phyloP scores from a whole-genome alignment of 2,113 vertebrate species.

The Corythornis cristatus region DNA sequence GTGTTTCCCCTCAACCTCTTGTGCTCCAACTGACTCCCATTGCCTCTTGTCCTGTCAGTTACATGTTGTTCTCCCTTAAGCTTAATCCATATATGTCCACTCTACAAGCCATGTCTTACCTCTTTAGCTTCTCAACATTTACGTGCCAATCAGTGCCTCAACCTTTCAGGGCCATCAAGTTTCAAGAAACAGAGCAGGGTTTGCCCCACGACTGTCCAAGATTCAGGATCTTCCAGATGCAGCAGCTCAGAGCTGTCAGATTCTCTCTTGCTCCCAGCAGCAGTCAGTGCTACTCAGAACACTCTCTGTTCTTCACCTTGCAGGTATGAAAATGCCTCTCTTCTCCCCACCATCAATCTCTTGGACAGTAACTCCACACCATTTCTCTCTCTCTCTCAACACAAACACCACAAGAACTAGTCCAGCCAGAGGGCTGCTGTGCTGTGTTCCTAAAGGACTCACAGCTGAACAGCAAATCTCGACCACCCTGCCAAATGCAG shows the following conservation, averaged over 20 bases:
- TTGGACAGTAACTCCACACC: not conserved
- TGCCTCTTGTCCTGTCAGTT: no score
- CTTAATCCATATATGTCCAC: not conserved
- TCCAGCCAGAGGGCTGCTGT: not conserved
- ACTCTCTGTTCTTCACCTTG: not conserved
- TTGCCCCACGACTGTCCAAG: not conserved
- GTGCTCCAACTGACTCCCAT: no score
- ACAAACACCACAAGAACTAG: not conserved
- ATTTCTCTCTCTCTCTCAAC: not conserved
- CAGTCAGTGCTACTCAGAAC: not conserved
- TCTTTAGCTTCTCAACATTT: not conserved
- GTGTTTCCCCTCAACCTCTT: no score
- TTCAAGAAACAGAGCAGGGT: not conserved
- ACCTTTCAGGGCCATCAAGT: not conserved
- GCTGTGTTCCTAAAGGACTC: not conserved
- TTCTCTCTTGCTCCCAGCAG: not conserved
- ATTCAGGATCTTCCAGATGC: not conserved
- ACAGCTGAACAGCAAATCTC: not conserved
- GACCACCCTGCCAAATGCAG: not conserved
- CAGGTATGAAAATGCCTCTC: not conserved
- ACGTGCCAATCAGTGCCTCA: not conserved
- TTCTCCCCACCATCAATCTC: not conserved
- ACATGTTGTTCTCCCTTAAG: not conserved
- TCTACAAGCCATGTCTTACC: not conserved
- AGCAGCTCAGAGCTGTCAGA: not conserved